Conservation (phyloP, 2,797 vertebrate genomes). For the Ptychadena robeensis region DNA sequence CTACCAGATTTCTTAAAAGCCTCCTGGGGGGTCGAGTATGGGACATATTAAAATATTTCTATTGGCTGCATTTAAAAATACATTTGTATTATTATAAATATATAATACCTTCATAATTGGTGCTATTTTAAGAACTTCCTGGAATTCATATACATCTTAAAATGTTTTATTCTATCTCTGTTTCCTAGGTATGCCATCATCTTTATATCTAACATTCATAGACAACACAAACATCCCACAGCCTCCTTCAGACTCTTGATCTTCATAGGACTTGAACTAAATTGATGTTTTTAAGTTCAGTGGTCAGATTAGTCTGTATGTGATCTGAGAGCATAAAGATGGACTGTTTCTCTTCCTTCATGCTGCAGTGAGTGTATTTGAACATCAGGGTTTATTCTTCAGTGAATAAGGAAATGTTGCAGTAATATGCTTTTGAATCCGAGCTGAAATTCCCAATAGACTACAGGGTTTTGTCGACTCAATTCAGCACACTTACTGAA, state of each 20-base stretch:
- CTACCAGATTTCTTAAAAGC: too few relatives aligned
- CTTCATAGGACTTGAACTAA: constrained; percentile 25
- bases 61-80: too few relatives aligned
- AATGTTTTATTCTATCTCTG: too few relatives aligned
- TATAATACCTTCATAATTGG: too few relatives aligned
- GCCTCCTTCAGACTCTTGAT: constrained; percentile 35
- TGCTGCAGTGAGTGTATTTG: constrained; percentile 5
- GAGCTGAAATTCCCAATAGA: constrained; percentile 19
- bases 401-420: background rate
- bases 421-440: constrained; percentile 13
- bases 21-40: too few relatives aligned
- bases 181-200: too few relatives aligned
- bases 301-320: constrained; percentile 10
- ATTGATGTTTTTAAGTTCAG: constrained; percentile 37
- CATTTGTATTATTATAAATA: too few relatives aligned
- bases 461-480: constrained; percentile 1
- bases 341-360: background rate
- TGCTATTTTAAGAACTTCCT: too few relatives aligned
- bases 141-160: too few relatives aligned
- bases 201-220: constrained; percentile 37
- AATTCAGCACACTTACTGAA: background rate
- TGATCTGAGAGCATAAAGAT: constrained; percentile 1
- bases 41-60: too few relatives aligned
- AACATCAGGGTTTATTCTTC: constrained; percentile 15
- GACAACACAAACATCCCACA: constrained; percentile 38